Percentiles rank a stretch among this genome's conserved stretches.
Conservation (phyloP, 1,140 invertebrate species). For the Chrysopa pallens region DNA sequence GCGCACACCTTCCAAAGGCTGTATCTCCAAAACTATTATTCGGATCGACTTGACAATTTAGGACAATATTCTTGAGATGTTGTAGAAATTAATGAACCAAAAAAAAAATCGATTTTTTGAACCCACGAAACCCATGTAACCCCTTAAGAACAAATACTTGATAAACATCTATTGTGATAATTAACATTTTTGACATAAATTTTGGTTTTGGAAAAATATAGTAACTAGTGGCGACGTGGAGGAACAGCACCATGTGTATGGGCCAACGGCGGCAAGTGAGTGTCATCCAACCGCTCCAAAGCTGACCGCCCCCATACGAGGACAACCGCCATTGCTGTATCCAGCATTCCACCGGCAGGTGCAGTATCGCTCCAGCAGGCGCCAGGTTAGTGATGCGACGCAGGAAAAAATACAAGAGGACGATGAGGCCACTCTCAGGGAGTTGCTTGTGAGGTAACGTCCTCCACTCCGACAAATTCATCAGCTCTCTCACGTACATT, state of each 20-base stretch:
- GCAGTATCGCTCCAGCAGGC: conserved; percentile 10
- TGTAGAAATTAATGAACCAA: no score
- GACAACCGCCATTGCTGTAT: background rate
- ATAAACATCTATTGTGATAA: no score
- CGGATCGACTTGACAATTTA: no score
- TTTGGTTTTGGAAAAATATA: conserved; percentile 4
- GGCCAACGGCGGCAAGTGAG: conserved; percentile 14
- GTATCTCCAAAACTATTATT: no score
- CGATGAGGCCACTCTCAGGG: conserved; percentile 68
- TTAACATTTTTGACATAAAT: conserved; percentile 1
- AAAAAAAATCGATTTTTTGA: no score
- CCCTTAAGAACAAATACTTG: no score
- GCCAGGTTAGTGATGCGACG: conserved; percentile 20
- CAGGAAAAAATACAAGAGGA: conserved; percentile 42
- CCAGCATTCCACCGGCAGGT: conserved; percentile 7
- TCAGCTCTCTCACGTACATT: background rate
- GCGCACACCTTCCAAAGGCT: no score
- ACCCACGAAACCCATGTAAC: no score
- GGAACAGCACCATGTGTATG: conserved; percentile 18
- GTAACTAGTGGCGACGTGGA: conserved; percentile 18
- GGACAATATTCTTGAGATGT: no score
- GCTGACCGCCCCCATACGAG: conserved; percentile 18
- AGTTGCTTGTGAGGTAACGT: conserved; percentile 67
- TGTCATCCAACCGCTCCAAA: conserved; percentile 11
- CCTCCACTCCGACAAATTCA: background rate